Evolutionary conservation across 2,888 invertebrate genomes (phyloP), one percentile per base, ranked within the genome.

Genomic region (Trichogramma dendrolimi): DNA sequence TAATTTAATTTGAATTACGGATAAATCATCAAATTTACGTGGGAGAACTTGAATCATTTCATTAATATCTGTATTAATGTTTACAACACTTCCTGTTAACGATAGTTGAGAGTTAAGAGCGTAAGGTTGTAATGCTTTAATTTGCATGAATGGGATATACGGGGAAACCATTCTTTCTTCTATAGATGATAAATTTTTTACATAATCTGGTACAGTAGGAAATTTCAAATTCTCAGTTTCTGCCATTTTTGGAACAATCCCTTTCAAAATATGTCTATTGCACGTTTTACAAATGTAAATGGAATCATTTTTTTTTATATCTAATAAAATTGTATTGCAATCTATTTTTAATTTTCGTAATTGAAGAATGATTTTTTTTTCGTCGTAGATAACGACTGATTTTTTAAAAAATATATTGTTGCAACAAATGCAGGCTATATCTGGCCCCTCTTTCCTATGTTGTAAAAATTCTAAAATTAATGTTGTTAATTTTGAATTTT

Each of bases 101-200:
- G 72, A 72, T 42, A 73, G 60, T 55, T 73, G 71, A n/a, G 71
- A 66, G 63, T 77, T 68, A 7, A 70, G 55, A 41, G 75, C 71
- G 60, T 61, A 70, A 6, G 67, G 63, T 66, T 70, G 62, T 39
- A 73, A 67, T 41, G 73, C 66, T 62, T 71, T 63, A 42, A 79
- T 72, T 66, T 75, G 73, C 74, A 76, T 76, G 55, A 78, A 78
- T 47, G 72, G 70, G 43, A 78, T 65, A 42, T 71, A 69, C 8
- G 74, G 73, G 6, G 75, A 66, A 10, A 76, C 69, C 65, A 77
- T 66, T 55, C 77, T 60, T 67, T 78, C 75, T 70, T 79, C 75
- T 5, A 76, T 61, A 38, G 60, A 54, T 6, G 68, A 65, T 61
- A 72, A 66, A 43, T 53, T 59, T 64, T 63, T 61, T 46, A 74